These are phyloP conservation scores for Nebria brevicollis DNA, from an alignment of 2,888 invertebrate species.

Conservation along the genomic window DNA sequence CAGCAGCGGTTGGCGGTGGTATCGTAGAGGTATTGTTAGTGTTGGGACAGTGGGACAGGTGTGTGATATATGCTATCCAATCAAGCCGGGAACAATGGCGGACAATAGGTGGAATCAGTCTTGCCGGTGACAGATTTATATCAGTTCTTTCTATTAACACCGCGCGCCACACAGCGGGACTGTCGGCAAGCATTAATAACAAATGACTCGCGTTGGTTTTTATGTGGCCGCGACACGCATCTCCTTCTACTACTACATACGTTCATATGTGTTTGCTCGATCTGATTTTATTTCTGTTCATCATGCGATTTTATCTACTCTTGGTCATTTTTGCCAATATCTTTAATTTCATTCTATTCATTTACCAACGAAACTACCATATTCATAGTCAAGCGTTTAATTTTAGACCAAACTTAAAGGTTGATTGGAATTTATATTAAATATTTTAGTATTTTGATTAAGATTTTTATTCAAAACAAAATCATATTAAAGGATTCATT, in stretches of 20 bases:
- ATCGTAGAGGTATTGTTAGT: constrained; percentile 10
- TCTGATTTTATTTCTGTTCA: constrained; percentile 5
- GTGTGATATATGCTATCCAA: constrained; percentile 53
- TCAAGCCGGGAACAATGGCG: constrained; percentile 59
- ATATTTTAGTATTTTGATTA: no score
- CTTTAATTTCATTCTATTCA: not conserved
- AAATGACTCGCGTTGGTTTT: constrained; percentile 34
- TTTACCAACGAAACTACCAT: no score
- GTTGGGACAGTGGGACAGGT: constrained; percentile 7
- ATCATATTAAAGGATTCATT: no score
- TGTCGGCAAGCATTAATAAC: constrained; percentile 37
- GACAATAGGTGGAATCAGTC: constrained; percentile 59
- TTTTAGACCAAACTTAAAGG: no score
- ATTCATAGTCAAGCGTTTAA: no score
- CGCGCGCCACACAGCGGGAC: constrained; percentile 12
- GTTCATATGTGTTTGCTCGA: constrained; percentile 21
- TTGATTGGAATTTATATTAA: no score
- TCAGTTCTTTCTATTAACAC: constrained; percentile 45
- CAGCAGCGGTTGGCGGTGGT: not conserved
- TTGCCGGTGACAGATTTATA: constrained; percentile 45
- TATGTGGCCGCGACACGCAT: constrained; percentile 38
- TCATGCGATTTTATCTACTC: constrained; percentile 10
- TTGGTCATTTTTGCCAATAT: not conserved
- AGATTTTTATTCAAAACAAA: no score
- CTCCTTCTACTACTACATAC: constrained; percentile 7